Base-by-base conservation (phyloP, 2,888 invertebrate genomes). In the Itoplectis maculator region DNA sequence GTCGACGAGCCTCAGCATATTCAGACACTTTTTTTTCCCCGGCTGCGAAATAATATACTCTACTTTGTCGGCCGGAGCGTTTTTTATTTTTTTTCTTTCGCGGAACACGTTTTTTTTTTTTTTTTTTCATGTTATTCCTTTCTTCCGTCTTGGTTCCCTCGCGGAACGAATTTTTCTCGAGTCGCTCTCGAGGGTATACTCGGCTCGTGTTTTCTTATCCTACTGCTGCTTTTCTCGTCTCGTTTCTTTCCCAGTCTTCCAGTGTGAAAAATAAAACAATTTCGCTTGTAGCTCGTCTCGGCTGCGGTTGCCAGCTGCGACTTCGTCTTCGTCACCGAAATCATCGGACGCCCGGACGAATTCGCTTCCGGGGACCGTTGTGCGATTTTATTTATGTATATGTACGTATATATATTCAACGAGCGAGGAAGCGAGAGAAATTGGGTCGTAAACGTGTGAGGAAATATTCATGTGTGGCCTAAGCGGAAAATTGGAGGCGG, bases 1-100 rank as follows among this genome's bases (percentile, higher is more conserved):
- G 76, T 54, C 76, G 66, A 59, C 59, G 61, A 77, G 66, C 23
- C 54, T n/a, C 68, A 68, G 76, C 73, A 72, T 76, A 79, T 79
- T 82, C 79, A 70, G 75, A 42, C 78, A 42, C 42, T 49, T 73
- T 66, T 51, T 47, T 66, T 63, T 11, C 29, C 11, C 35, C 42
- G 23, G 49, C 56, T 75, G 51, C 51, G 40, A 74, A 66, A 82
- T 79, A 79, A 76, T 82, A 66, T 76, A 29, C 56, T 70, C 45
- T 70, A 54, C 63, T 69, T 70, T 47, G 63, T 78, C 69, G 59
- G 54, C 72, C 47, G 29, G 45, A 59, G 65, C 47, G 35, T 37
- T 40, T 54, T 15, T 70, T 35, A 20, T 40, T 54, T 15, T 70
- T 35, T 49, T 56, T 51, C 51, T 54, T 11, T 68, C 37, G 29